Percentiles rank a stretch among this genome's conserved stretches.
Evolutionary conservation across 2,888 invertebrate genomes (phyloP).

Genomic region (Callosobruchus maculatus): DNA sequence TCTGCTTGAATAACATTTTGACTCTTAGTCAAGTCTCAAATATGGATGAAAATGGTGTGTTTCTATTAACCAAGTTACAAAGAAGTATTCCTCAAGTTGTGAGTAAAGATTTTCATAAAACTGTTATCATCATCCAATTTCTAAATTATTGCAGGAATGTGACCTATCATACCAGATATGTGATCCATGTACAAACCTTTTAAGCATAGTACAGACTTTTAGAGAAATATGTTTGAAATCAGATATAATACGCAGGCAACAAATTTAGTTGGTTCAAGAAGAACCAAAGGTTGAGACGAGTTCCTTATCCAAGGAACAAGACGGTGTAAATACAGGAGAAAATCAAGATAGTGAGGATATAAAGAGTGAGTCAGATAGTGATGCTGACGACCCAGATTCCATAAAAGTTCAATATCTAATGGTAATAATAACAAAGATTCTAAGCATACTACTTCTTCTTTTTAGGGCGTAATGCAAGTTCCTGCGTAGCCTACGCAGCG

Average conservation of each 20-base stretch:
- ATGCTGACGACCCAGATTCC: neutral
- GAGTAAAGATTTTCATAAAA: constrained; percentile 9
- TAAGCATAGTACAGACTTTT: constrained; percentile 27
- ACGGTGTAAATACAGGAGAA: neutral
- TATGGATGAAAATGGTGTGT: constrained; percentile 22
- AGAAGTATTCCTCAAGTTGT: constrained; percentile 27
- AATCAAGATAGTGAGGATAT: neutral
- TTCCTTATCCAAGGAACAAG: constrained; percentile 1
- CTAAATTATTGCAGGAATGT: constrained; percentile 23
- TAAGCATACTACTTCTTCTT: neutral
- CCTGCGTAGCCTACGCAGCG: too few species aligned
- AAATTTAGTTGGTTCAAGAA: constrained; percentile 2
- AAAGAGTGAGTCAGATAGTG: neutral
- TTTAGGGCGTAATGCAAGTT: too few species aligned
- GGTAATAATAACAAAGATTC: neutral
- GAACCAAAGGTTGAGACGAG: constrained; percentile 6
- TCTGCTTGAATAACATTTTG: constrained; percentile 23
- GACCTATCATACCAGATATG: constrained; percentile 22
- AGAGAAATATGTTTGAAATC: constrained; percentile 29
- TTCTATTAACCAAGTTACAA: constrained; percentile 20
- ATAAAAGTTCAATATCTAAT: neutral
- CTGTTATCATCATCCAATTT: neutral
- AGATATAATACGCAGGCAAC: constrained; percentile 19
- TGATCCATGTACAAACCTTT: constrained; percentile 26
- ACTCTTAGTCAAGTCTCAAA: constrained; percentile 20